Evolutionary conservation across 2,888 invertebrate genomes (phyloP).

Genomic region (Rambutsinella grinnellia): DNA sequence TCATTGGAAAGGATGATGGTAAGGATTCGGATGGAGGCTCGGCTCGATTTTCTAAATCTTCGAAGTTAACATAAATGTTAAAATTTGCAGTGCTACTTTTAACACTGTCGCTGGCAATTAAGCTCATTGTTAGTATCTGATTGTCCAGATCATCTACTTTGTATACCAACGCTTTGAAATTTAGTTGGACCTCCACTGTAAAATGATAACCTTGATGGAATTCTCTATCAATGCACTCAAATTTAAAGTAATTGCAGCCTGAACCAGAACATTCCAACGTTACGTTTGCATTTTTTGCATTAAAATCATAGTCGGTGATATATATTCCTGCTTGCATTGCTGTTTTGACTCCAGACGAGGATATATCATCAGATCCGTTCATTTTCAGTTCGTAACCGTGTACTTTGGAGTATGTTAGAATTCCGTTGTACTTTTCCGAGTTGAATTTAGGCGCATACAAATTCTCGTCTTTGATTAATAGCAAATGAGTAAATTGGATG

Average conservation of each 20-base stretch:
- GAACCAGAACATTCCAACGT: conserved; percentile 12
- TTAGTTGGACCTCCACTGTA: conserved; percentile 1
- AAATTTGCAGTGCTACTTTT: background rate
- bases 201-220: conserved; percentile 21
- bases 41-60: background rate
- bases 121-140: background rate
- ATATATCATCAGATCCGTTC: background rate
- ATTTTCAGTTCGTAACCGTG: background rate
- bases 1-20: conserved; percentile 1
- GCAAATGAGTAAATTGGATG: conserved; percentile 39
- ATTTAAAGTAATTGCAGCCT: conserved; percentile 18
- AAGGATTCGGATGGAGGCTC: background rate
- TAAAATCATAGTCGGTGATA: conserved; percentile 48
- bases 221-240: background rate
- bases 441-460: conserved; percentile 32
- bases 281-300: conserved; percentile 26
- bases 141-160: background rate
- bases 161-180: too few relatives aligned
- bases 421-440: background rate
- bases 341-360: background rate
- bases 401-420: background rate
- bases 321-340: conserved; percentile 1
- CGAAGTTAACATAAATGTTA: background rate
- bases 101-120: conserved; percentile 24
- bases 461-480: conserved; percentile 54